These are phyloP conservation scores for Steinernema scapterisci DNA, from an alignment of 2,888 invertebrate species.

Conservation along the genomic window DNA sequence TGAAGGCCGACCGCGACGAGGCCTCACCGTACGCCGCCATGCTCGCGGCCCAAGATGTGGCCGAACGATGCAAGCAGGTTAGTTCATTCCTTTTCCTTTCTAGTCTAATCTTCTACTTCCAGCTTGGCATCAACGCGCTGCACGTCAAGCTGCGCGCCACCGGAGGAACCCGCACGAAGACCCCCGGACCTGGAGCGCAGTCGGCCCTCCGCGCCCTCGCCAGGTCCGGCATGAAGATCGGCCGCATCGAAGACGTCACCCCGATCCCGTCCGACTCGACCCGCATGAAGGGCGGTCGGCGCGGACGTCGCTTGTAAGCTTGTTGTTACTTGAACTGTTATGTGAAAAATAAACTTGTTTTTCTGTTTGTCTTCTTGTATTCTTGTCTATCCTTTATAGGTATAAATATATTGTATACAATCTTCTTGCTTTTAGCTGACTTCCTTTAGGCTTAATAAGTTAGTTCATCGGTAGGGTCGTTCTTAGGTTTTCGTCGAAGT, in stretches of 20 bases:
- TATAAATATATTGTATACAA: too few relatives aligned
- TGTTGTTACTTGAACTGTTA: slow-evolving; percentile 26
- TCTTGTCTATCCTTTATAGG: too few relatives aligned
- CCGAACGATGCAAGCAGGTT: slow-evolving; percentile 93
- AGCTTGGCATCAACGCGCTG: slow-evolving; percentile 87
- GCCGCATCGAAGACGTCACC: slow-evolving; percentile 95
- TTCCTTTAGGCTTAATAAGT: too few relatives aligned
- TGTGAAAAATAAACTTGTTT: slow-evolving; percentile 5
- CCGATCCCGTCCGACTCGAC: slow-evolving; percentile 99
- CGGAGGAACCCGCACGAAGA: slow-evolving; percentile 76
- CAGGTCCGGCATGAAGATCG: slow-evolving; percentile 98
- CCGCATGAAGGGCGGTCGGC: slow-evolving; percentile 98
- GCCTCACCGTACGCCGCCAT: slow-evolving; percentile 99
- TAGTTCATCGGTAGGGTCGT: too few relatives aligned
- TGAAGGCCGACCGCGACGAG: slow-evolving; percentile 99
- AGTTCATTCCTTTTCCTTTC: slow-evolving; percentile 16
- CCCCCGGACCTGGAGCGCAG: slow-evolving; percentile 84
- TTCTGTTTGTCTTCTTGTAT: neutral
- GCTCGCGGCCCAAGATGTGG: slow-evolving; percentile 99
- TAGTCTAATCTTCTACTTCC: neutral
- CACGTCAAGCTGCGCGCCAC: slow-evolving; percentile 98
- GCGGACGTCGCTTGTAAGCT: slow-evolving; percentile 93
- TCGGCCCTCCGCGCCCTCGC: slow-evolving; percentile 96
- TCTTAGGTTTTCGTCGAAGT: too few relatives aligned
- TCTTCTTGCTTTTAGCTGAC: too few relatives aligned